Percentiles rank a stretch among this genome's conserved stretches.
phyloP scores from a whole-genome alignment of 2,797 vertebrate genomes.

The Limnodromus scolopaceus region DNA sequence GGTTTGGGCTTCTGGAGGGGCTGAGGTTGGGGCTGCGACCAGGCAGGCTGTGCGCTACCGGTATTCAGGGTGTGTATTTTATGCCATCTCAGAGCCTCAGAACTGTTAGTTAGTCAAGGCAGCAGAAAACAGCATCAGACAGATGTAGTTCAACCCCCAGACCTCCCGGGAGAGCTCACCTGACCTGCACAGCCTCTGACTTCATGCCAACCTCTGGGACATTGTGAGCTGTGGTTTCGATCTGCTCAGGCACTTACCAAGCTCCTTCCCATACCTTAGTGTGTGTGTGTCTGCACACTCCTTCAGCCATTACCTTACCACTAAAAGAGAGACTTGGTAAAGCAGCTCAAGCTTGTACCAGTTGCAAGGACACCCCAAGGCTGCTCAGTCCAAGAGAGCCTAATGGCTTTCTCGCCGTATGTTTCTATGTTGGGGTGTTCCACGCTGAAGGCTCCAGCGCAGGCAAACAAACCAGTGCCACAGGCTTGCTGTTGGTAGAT shows the following conservation, averaged over 20 bases:
- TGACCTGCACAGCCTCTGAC: background rate
- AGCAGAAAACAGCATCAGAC: background rate
- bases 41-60: background rate
- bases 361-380: background rate
- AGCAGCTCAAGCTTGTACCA: background rate
- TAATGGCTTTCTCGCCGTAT: rapidly evolving
- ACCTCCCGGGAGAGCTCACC: background rate
- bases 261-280: background rate
- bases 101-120: background rate
- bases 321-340: background rate
- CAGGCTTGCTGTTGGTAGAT: background rate
- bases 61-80: background rate
- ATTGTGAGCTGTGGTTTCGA: background rate
- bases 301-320: background rate
- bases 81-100: background rate
- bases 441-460: background rate
- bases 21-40: background rate
- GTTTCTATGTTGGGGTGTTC: background rate
- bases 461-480: background rate
- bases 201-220: rapidly evolving
- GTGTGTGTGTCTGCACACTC: rapidly evolving
- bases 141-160: background rate
- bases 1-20: background rate
- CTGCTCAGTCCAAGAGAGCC: background rate
- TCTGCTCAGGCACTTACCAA: background rate